These are phyloP conservation scores for Fundulus diaphanus DNA, from an alignment of 2,797 vertebrate genomes.

Conservation along the genomic window DNA sequence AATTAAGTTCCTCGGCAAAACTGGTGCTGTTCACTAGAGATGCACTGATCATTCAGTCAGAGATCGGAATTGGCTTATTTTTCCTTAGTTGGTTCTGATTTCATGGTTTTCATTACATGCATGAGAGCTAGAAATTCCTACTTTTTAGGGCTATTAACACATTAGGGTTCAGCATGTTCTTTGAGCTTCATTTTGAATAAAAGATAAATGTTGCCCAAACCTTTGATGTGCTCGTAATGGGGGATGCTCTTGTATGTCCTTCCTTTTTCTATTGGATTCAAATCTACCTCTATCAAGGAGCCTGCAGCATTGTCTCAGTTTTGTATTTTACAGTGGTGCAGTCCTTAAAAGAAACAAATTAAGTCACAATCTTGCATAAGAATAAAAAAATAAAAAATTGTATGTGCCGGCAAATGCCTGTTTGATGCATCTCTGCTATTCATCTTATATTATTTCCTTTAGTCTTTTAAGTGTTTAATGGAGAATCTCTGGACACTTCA, in stretches of 20 bases:
- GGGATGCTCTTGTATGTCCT: not conserved
- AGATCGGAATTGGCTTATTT: not conserved
- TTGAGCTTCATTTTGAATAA: not conserved
- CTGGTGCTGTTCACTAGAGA: not conserved
- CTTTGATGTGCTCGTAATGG: not conserved
- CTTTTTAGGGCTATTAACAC: not conserved
- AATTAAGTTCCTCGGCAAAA: not conserved
- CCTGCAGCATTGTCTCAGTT: not conserved
- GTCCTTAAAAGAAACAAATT: not conserved
- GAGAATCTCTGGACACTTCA: not conserved
- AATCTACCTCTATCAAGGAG: not conserved
- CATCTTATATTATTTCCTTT: not conserved
- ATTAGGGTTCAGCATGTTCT: not conserved
- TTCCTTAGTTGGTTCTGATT: not conserved
- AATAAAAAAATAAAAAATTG: too few relatives aligned
- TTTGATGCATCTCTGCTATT: not conserved
- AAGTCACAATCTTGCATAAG: too few relatives aligned
- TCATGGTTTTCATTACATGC: not conserved
- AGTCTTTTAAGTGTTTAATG: not conserved
- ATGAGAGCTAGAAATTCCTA: not conserved
- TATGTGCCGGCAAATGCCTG: not conserved
- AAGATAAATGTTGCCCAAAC: not conserved
- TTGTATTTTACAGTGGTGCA: not conserved
- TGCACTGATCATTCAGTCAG: too few relatives aligned
- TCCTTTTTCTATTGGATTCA: not conserved